phyloP scores from a whole-genome alignment of 2,113 vertebrate genomes.

The Donacobius atricapilla region DNA sequence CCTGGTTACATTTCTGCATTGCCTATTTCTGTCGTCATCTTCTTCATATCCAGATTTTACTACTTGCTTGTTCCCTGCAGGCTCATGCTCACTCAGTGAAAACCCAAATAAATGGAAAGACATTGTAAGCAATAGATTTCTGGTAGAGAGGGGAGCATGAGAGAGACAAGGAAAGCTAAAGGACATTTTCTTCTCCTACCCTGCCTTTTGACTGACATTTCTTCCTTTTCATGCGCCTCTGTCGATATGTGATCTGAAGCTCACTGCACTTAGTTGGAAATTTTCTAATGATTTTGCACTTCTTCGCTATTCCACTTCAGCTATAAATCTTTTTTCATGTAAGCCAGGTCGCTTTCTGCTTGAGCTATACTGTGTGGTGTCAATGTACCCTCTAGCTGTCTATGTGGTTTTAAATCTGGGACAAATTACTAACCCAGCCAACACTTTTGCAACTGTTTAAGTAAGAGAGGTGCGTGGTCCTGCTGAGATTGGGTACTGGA shows the following conservation, averaged over 20 bases:
- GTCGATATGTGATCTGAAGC: not conserved
- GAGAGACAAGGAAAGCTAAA: not conserved
- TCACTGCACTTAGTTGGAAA: not conserved
- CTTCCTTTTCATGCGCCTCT: not conserved
- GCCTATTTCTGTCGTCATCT: not conserved
- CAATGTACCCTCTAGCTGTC: not conserved
- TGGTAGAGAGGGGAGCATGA: not conserved
- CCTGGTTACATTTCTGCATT: not conserved
- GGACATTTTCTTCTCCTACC: not conserved
- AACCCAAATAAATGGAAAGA: not conserved
- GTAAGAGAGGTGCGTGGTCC: not conserved
- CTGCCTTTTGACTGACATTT: not conserved
- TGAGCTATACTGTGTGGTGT: fast-evolving
- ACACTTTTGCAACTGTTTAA: not conserved
- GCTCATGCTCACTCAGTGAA: not conserved
- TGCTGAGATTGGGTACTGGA: not conserved
- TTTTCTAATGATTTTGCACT: not conserved
- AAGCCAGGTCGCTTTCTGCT: not conserved
- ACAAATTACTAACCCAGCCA: not conserved
- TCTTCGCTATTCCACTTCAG: not conserved
- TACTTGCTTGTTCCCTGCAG: not conserved
- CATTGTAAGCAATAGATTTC: not conserved
- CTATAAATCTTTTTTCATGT: not conserved
- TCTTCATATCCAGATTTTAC: not conserved
- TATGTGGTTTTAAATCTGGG: not conserved